These are phyloP conservation scores for Takifugu rubripes DNA, from an alignment of 2,797 vertebrate species.

Conservation along the genomic window DNA sequence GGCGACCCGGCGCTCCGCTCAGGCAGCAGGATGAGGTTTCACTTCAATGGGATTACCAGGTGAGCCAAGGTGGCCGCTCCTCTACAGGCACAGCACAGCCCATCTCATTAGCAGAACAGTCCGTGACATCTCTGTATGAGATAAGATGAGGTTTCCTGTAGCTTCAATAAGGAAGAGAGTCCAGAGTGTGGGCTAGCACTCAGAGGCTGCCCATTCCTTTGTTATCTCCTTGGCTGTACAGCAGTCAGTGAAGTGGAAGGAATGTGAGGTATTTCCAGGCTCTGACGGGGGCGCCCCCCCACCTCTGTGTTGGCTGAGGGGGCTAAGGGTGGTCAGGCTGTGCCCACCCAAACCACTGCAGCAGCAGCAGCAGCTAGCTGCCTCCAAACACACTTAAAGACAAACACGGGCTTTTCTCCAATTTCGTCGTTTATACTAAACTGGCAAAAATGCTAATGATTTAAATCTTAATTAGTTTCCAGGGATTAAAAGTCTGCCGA, in stretches of 20 bases:
- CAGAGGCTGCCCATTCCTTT: conserved; percentile 64
- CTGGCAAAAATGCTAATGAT: conserved; percentile 71
- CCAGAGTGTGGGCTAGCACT: conserved; percentile 44
- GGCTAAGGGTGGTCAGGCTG: conserved; percentile 54
- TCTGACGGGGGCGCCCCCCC: conserved; percentile 44
- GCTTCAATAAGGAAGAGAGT: conserved; percentile 39
- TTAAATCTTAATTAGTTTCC: conserved; percentile 81
- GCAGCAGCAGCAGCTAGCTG: conserved; percentile 41
- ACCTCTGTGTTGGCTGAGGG: conserved; percentile 3
- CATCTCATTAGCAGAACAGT: conserved; percentile 56
- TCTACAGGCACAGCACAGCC: conserved; percentile 42
- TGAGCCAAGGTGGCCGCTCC: conserved; percentile 40
- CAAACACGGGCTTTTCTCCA: conserved; percentile 30
- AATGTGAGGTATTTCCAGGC: conserved; percentile 74
- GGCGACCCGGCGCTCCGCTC: conserved; percentile 30
- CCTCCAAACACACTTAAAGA: conserved; percentile 52
- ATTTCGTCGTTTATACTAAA: conserved; percentile 47
- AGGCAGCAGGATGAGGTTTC: conserved; percentile 64
- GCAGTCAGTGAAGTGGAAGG: conserved; percentile 71
- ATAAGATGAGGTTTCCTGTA: conserved; percentile 40
- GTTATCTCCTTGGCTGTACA: conserved; percentile 69
- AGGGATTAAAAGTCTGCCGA: conserved; percentile 77
- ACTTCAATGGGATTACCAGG: conserved; percentile 64
- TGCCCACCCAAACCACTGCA: conserved; percentile 55
- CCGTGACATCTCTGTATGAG: conserved; percentile 34